Percentiles rank a stretch among this genome's conserved stretches.
phyloP scores from a whole-genome alignment of 2,888 invertebrate species.

The Xiphydria camelus region DNA sequence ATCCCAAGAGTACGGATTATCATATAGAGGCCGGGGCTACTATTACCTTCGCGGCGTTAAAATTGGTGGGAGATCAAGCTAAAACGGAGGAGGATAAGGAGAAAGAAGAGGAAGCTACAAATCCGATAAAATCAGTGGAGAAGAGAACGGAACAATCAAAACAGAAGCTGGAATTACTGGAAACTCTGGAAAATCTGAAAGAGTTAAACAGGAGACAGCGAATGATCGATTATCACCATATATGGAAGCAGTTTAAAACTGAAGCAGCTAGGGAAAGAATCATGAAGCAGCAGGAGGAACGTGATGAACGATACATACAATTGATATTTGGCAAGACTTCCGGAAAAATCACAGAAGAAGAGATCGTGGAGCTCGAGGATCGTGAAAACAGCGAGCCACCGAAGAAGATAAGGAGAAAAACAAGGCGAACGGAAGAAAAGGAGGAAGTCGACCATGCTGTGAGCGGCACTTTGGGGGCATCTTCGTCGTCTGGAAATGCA shows the following conservation, averaged over 20 bases:
- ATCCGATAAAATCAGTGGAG: conserved; percentile 97
- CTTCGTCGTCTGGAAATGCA: conserved; percentile 62
- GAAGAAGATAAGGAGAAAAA: conserved; percentile 42
- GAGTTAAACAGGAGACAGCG: conserved; percentile 91
- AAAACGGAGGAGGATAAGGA: conserved; percentile 86
- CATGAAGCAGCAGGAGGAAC: conserved; percentile 68
- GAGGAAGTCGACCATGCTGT: conserved; percentile 49
- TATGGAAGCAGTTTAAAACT: conserved; percentile 77
- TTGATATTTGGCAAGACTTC: conserved; percentile 60
- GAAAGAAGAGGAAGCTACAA: conserved; percentile 95
- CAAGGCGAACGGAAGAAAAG: conserved; percentile 51
- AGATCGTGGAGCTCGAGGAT: conserved; percentile 67
- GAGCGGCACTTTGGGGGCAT: too few species aligned
- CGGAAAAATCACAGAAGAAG: conserved; percentile 63
- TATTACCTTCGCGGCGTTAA: conserved; percentile 96
- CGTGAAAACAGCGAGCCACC: conserved; percentile 36
- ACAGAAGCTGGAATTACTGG: conserved; percentile 93
- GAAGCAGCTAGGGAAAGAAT: conserved; percentile 70
- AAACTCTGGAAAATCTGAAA: conserved; percentile 91
- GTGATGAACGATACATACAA: conserved; percentile 86
- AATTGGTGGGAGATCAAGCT: conserved; percentile 91
- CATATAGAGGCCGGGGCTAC: conserved; percentile 98
- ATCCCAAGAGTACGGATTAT: conserved; percentile 96
- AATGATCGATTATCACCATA: conserved; percentile 83
- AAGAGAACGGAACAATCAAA: conserved; percentile 96